Evolutionary conservation across 2,888 invertebrate species (phyloP), one percentile per base, ranked within the genome.

Genomic region (Plebejus anna): DNA sequence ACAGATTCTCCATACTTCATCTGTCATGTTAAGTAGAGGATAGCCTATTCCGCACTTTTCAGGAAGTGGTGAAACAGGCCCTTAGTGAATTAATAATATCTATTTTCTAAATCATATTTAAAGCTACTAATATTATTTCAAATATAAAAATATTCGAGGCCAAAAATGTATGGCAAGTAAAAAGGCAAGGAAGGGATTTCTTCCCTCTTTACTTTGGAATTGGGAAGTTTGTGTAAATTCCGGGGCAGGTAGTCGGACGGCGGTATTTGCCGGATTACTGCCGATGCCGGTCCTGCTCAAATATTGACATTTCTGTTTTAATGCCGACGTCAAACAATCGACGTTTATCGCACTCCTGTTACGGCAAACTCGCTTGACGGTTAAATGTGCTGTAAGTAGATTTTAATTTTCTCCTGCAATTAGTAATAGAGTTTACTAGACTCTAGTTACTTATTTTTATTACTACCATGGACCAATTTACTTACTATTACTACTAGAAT

Each of bases 281-380:
- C 87, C 55, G 55, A 16, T 85, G 86, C 86, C 51, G 73, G 73
- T 86, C 87, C 82, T 84, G 84, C 84, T 83, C 91, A 91, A 93
- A 93, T 93, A 93, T 93, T 93, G 93, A 92, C 92, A 90, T 88
- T 91, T 89, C 88, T 88, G 92, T 92, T 93, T 92, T 93, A 92
- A 93, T 93, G 92, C 93, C 90, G 87, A 91, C 92, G 90, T 91
- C 91, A 93, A 93, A 93, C 92, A 93, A 91, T 89, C 88, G 90
- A 83, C 90, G 90, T 91, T 92, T 91, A 91, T n/a, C 2, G 76
- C 77, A 83, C 76, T 89, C 85, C 4, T 80, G 79, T 78, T 87
- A 28, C 70, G 77, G 81, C 42, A 9, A 42, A 42, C 9, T 42
- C 42, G 9, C 0, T 42, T 42, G 42, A 7, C 7, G 7, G 7